Evolutionary conservation across 2,797 vertebrate genomes (phyloP).

Genomic region (Oryzias dopingdopingensis): DNA sequence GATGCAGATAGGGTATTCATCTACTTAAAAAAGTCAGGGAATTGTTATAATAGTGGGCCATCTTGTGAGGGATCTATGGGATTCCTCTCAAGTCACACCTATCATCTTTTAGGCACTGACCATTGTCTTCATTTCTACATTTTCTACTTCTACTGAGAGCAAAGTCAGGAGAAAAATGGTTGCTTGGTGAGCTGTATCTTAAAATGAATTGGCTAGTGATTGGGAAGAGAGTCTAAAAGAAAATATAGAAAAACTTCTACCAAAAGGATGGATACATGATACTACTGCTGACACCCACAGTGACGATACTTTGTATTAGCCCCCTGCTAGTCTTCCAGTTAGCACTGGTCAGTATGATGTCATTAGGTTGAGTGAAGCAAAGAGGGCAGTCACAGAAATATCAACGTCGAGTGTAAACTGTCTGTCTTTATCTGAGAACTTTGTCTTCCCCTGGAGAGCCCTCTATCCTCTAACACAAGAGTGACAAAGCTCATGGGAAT

Average conservation of each 20-base stretch:
- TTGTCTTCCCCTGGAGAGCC: conserved; percentile 63
- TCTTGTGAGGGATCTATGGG: conserved; percentile 62
- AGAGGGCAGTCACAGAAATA: conserved; percentile 33
- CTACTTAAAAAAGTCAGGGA: conserved; percentile 7
- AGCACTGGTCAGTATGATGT: conserved; percentile 75
- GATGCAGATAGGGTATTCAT: conserved; percentile 4
- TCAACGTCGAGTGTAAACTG: conserved; percentile 56
- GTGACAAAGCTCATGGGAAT: conserved; percentile 71
- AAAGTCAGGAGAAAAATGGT: no score
- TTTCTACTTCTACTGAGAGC: no score
- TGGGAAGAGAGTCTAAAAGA: conserved; percentile 19
- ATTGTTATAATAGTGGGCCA: conserved; percentile 33
- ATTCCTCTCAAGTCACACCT: conserved; percentile 69
- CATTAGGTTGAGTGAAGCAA: conserved; percentile 52
- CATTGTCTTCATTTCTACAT: conserved; percentile 36
- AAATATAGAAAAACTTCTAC: conserved; percentile 39
- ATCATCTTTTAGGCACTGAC: conserved; percentile 64
- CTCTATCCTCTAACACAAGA: conserved; percentile 66
- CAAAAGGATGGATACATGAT: conserved; percentile 56
- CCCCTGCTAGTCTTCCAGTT: conserved; percentile 58
- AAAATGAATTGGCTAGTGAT: conserved; percentile 39
- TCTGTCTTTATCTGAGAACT: conserved; percentile 61
- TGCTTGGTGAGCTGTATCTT: no score
- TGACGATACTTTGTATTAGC: conserved; percentile 68
- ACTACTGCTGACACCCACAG: conserved; percentile 44